These are phyloP conservation scores for Vidua macroura DNA, from an alignment of 2,113 vertebrate genomes.

Conservation along the genomic window DNA sequence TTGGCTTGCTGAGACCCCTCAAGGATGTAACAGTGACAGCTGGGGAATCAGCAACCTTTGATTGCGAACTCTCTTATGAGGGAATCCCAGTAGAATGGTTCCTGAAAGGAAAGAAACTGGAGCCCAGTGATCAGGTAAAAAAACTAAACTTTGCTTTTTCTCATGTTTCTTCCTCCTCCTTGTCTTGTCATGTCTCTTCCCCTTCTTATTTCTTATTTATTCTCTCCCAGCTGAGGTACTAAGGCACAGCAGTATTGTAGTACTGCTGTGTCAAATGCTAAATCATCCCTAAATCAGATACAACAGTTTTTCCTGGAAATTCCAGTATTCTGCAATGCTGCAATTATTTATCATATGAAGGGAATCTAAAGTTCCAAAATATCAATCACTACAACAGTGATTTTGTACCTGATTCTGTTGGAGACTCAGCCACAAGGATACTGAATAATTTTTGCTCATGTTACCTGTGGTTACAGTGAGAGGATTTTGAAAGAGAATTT, in stretches of 20 bases:
- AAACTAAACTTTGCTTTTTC: slow-evolving; percentile 18
- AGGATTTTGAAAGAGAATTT: neutral
- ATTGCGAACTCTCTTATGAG: slow-evolving; percentile 95
- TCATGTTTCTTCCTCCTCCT: neutral
- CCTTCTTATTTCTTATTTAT: neutral
- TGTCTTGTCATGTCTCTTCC: neutral
- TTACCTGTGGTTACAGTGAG: neutral
- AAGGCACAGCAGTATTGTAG: neutral
- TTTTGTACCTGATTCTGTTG: neutral
- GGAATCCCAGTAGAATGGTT: slow-evolving; percentile 94
- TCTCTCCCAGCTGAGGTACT: neutral
- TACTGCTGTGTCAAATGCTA: neutral
- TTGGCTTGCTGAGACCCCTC: slow-evolving; percentile 85
- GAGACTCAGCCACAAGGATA: neutral
- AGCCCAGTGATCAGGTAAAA: slow-evolving; percentile 91
- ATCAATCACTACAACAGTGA: neutral
- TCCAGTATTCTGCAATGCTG: neutral
- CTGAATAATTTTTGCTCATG: neutral
- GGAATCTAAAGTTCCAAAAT: neutral
- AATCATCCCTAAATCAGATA: neutral
- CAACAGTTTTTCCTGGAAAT: neutral
- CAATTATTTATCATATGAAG: neutral
- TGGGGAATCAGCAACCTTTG: slow-evolving; percentile 94
- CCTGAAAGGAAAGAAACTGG: slow-evolving; percentile 88
- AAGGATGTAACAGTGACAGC: slow-evolving; percentile 93